Evolutionary conservation across 2,113 vertebrate genomes (phyloP).

Genomic region (Plectropomus leopardus): DNA sequence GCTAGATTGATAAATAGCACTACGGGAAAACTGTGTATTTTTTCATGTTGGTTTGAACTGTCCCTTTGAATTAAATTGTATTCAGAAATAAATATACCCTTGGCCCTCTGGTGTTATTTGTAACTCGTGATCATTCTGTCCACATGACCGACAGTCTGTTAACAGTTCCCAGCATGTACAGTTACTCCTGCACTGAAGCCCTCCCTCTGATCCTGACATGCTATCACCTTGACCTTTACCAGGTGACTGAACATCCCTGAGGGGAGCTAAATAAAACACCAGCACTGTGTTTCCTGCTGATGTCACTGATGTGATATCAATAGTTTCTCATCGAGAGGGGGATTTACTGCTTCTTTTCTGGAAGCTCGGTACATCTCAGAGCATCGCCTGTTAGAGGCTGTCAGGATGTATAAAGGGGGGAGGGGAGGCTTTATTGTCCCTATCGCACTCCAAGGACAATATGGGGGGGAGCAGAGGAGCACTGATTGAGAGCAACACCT

Average conservation of each 20-base stretch:
- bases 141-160: constrained; percentile 26
- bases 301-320: constrained; percentile 75
- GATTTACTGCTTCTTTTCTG: constrained; percentile 54
- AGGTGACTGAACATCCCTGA: constrained; percentile 67
- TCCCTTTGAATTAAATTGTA: not conserved
- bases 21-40: no score
- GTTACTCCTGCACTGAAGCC: constrained; percentile 37
- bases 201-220: constrained; percentile 59
- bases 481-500: constrained; percentile 85
- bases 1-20: no score
- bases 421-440: constrained; percentile 43
- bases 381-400: constrained; percentile 48
- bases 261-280: constrained; percentile 69
- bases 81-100: not conserved
- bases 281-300: constrained; percentile 57
- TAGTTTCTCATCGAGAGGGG: constrained; percentile 60
- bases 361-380: constrained; percentile 15
- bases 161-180: constrained; percentile 34
- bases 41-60: no score
- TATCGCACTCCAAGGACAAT: constrained; percentile 54
- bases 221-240: constrained; percentile 70
- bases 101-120: constrained; percentile 21
- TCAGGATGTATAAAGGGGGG: constrained; percentile 46
- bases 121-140: constrained; percentile 38
- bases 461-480: constrained; percentile 46